These are phyloP conservation scores for Machimus rusticus DNA, from an alignment of 2,888 invertebrate species.

Conservation along the genomic window DNA sequence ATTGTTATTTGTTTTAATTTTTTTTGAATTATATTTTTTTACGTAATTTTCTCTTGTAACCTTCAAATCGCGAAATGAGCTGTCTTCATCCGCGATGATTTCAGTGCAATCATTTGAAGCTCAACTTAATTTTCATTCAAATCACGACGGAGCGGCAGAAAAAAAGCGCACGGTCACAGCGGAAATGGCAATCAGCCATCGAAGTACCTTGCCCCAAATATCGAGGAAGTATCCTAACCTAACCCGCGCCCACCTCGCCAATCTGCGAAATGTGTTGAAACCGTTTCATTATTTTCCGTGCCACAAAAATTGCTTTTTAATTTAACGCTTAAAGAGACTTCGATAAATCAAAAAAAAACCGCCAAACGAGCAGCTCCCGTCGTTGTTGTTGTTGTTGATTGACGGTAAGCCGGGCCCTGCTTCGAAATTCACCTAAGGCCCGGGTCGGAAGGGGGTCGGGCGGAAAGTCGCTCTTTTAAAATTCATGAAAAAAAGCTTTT, in stretches of 20 bases:
- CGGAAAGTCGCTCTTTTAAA: conserved; percentile 15
- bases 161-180: background rate
- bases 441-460: background rate
- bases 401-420: background rate
- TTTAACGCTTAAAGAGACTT: conserved; percentile 32
- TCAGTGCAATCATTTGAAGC: background rate
- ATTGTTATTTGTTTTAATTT: background rate
- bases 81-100: background rate
- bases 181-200: background rate
- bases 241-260: background rate
- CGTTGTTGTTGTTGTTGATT: background rate
- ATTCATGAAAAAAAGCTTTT: conserved; percentile 11
- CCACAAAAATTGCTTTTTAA: conserved; percentile 26
- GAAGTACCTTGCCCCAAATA: conserved; percentile 26
- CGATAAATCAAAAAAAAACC: conserved; percentile 13
- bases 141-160: background rate
- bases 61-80: background rate
- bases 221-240: conserved; percentile 1
- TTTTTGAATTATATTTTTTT: background rate
- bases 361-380: background rate
- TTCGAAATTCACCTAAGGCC: background rate
- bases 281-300: background rate
- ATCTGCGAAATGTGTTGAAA: conserved; percentile 3
- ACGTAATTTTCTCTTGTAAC: background rate
- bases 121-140: background rate